A percentile compares a stretch with the other conserved stretches of the same genome.
phyloP scores from a whole-genome alignment of 2,113 vertebrate genomes.

The Crypturellus undulatus region DNA sequence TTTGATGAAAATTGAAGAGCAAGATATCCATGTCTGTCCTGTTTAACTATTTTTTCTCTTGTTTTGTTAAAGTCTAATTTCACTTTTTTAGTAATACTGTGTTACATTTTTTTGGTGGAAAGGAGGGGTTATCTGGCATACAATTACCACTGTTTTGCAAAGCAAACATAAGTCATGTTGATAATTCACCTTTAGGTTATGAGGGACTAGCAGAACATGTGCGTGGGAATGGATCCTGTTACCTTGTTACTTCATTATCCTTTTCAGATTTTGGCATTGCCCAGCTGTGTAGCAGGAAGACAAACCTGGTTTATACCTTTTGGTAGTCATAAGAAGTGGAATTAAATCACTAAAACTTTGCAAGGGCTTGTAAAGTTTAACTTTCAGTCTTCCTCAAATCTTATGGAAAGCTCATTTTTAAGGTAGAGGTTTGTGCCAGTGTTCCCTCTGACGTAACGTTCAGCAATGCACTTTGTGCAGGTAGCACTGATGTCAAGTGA shows the following conservation, averaged over 20 bases:
- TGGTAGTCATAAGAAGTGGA: not conserved
- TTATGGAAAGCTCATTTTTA: not conserved
- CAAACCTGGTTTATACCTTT: not conserved
- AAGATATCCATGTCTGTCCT: not conserved
- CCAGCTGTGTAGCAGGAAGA: not conserved
- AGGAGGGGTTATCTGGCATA: not conserved
- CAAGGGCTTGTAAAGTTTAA: not conserved
- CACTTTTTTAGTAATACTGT: not conserved
- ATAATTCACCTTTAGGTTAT: not conserved
- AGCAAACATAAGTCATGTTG: not conserved
- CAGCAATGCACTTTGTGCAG: conserved; percentile 58
- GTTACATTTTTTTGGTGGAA: not conserved
- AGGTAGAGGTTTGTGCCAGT: not conserved
- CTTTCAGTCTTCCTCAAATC: not conserved
- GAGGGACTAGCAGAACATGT: not conserved
- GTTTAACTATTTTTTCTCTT: not conserved
- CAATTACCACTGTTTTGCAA: not conserved
- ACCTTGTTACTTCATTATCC: not conserved
- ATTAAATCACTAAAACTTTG: not conserved
- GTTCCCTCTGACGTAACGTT: conserved; percentile 46
- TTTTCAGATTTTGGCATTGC: not conserved
- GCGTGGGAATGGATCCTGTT: not conserved
- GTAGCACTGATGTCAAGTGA: conserved; percentile 64
- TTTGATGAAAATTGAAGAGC: not conserved
- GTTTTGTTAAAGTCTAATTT: not conserved